Evolutionary conservation across 1,140 invertebrate species (phyloP), one percentile per base, ranked within the genome.

Genomic region (Leptonema lineaticorne): DNA sequence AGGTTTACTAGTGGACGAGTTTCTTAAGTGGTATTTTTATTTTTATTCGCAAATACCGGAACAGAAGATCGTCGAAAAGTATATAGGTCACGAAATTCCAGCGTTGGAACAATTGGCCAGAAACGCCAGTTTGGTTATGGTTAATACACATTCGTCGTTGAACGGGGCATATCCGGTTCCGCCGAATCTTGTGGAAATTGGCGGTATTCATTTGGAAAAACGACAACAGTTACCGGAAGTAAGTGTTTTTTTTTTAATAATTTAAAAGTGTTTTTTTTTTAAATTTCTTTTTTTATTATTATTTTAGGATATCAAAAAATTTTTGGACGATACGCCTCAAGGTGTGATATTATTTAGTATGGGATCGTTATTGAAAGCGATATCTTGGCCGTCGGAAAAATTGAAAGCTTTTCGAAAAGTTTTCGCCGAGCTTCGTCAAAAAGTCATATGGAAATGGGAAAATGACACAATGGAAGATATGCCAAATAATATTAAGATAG

Each of bases 141-240:
- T 83, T 1, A 88, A 86, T 74, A 81, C 81, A 0, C 85, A 89
- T 76, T 84, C 81, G 69, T 79, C 81, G 3, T 72, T 86, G 8
- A 82, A 80, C 27, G 78, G 79, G 1, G 78, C 83, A 0, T 79
- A 79, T 63, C 82, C 86, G 1, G 63, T 82, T 11, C 75, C 82
- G 0, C 86, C 87, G 0, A 81, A 80, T 41, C 75, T 86, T n/a
- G 79, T 88, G n/a, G 86, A 88, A 76, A 74, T 88, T 28, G 86
- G 84, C 2, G 87, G 87, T 0, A 77, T 88, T 63, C 85, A 87
- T 69, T 76, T 85, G 48, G 76, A 75, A 72, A 74, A 84, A 66
- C 71, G 84, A 0, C 84, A 87, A 68, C 7, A 4, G 14, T 45
- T 45, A 14, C 37, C 37, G 2, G 37, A 45, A 14, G 37, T 45